phyloP scores from a whole-genome alignment of 2,888 invertebrate species.

The Ochlodes sylvanus region DNA sequence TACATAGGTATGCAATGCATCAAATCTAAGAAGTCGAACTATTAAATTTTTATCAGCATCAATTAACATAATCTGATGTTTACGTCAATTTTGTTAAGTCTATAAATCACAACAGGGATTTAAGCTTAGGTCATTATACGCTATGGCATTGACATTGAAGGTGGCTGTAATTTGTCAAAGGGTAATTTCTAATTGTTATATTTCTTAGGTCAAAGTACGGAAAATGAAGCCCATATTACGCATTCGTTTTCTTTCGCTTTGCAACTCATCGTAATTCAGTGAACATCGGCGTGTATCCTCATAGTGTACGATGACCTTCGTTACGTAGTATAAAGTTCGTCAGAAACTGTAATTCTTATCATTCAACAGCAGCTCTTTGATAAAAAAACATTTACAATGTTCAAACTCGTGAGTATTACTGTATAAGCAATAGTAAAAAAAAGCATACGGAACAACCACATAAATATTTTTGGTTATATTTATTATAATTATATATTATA shows the following conservation, averaged over 20 bases:
- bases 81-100: not conserved
- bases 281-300: conserved; percentile 21
- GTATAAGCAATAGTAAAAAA: not conserved
- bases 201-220: conserved; percentile 23
- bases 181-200: conserved; percentile 19
- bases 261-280: conserved; percentile 30
- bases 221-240: conserved; percentile 14
- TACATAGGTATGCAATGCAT: no score
- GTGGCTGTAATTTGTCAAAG: not conserved
- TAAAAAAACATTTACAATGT: conserved; percentile 29
- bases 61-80: not conserved
- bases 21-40: no score
- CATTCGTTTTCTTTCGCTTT: conserved; percentile 21
- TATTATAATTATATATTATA: no score
- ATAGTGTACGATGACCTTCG: conserved; percentile 22
- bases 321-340: conserved; percentile 28
- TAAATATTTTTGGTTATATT: no score
- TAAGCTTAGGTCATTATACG: conserved; percentile 3
- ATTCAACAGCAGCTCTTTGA: conserved; percentile 25
- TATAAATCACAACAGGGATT: not conserved
- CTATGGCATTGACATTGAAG: not conserved
- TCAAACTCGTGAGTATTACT: conserved; percentile 22
- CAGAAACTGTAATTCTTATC: conserved; percentile 4
- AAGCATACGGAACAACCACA: no score
- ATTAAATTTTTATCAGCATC: no score